A percentile compares a stretch with the other conserved stretches of the same genome.
Conservation (phyloP, 2,797 vertebrate genomes). For the Leptoclinus maculatus region DNA sequence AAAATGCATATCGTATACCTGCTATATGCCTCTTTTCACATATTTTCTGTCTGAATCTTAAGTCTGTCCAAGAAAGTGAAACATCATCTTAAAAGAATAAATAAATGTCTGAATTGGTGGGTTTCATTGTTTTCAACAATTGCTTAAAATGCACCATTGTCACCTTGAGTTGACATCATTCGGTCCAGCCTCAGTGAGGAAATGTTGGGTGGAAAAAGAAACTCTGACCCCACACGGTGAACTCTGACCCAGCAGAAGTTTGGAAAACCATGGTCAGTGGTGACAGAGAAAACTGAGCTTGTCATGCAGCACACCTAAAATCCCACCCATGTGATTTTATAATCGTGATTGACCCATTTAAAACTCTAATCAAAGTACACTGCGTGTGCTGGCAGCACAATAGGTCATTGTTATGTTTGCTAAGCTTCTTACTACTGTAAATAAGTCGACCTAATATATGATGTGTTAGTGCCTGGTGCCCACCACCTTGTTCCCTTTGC, state of each 20-base stretch:
- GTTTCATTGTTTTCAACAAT: background rate
- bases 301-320: slow-evolving; percentile 60
- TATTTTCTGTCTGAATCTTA: background rate
- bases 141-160: background rate
- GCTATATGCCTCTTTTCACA: background rate
- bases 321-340: slow-evolving; percentile 78
- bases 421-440: slow-evolving; percentile 78
- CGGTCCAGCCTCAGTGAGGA: background rate
- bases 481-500: slow-evolving; percentile 39
- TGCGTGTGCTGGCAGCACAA: slow-evolving; percentile 66
- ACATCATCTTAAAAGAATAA: background rate
- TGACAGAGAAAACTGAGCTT: slow-evolving; percentile 50
- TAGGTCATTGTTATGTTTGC: slow-evolving; percentile 63
- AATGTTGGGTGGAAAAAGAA: background rate
- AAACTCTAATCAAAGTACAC: slow-evolving; percentile 67
- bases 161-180: background rate
- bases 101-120: background rate
- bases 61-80: background rate
- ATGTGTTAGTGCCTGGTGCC: slow-evolving; percentile 73
- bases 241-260: slow-evolving; percentile 39
- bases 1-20: background rate
- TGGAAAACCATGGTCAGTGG: slow-evolving; percentile 27
- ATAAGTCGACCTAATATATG: slow-evolving; percentile 72
- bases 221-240: slow-evolving; percentile 28
- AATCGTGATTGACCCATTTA: slow-evolving; percentile 75